phyloP scores from a whole-genome alignment of 2,888 invertebrate species.

The Drosophila putrida region DNA sequence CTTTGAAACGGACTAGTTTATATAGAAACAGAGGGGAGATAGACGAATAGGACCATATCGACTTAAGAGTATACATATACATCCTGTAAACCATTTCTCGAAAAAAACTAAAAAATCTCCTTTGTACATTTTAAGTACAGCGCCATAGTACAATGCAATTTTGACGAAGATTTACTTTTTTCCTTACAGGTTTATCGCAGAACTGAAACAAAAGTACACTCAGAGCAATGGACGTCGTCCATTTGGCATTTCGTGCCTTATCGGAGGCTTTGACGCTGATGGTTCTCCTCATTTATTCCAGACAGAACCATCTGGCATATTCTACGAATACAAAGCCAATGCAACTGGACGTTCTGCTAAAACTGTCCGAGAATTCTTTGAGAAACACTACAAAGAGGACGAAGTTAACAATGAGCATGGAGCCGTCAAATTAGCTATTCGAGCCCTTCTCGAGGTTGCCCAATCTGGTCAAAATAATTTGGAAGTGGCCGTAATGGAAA shows the following conservation, averaged over 20 bases:
- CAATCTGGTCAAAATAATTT: constrained; percentile 99
- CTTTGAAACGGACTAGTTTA: no score
- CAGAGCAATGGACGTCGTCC: constrained; percentile 99
- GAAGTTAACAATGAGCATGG: constrained; percentile 93
- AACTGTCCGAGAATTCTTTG: constrained; percentile 98
- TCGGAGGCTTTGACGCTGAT: constrained; percentile 99
- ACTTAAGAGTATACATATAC: no score
- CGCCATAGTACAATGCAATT: background rate
- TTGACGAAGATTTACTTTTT: background rate
- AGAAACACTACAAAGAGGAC: constrained; percentile 97
- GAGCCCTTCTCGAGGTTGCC: constrained; percentile 98
- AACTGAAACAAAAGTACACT: constrained; percentile 98
- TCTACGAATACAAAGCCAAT: constrained; percentile 99
- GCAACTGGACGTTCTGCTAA: constrained; percentile 99
- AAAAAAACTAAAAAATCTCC: no score
- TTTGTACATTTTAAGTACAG: no score
- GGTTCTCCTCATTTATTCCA: constrained; percentile 98
- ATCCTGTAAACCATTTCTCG: no score
- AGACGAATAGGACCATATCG: no score
- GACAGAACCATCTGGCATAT: constrained; percentile 99
- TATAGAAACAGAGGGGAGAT: no score
- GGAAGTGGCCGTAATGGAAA: constrained; percentile 98
- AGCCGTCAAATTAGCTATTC: constrained; percentile 97
- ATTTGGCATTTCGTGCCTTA: constrained; percentile 98
- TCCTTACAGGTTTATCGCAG: constrained; percentile 85